phyloP scores from a whole-genome alignment of 1,140 invertebrate species.

The Pseudomyrmex dendroicus region DNA sequence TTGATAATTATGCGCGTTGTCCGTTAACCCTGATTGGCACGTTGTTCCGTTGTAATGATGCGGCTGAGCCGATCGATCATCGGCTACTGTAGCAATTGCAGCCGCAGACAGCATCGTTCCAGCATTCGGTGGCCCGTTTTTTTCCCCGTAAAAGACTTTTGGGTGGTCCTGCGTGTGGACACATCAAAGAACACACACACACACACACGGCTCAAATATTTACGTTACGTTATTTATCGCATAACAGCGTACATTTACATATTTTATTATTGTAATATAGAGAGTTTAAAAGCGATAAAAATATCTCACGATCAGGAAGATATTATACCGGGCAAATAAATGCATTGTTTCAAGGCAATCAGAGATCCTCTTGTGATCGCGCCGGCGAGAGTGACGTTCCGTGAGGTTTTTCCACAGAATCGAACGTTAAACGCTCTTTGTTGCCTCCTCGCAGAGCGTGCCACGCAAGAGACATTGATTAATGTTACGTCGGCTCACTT shows the following conservation, averaged over 20 bases:
- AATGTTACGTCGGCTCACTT: conserved; percentile 71
- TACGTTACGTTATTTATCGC: too few relatives aligned
- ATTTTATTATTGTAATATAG: too few relatives aligned
- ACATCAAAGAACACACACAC: background rate
- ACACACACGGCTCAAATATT: too few relatives aligned
- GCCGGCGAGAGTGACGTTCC: conserved; percentile 63
- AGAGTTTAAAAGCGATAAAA: background rate
- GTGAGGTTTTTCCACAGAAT: conserved; percentile 54
- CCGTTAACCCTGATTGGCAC: conserved; percentile 66
- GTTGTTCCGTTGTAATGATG: conserved; percentile 65
- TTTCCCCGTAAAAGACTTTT: conserved; percentile 1
- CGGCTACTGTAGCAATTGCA: conserved; percentile 58
- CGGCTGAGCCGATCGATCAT: conserved; percentile 57
- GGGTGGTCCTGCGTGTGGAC: background rate
- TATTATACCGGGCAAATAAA: background rate
- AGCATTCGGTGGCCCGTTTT: conserved; percentile 16
- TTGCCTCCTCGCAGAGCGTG: conserved; percentile 38
- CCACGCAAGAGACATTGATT: conserved; percentile 71
- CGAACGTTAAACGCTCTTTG: conserved; percentile 64
- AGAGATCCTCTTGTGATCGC: conserved; percentile 49
- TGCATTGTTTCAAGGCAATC: conserved; percentile 53
- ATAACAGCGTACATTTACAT: too few relatives aligned
- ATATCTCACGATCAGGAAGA: background rate
- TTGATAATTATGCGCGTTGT: conserved; percentile 62
- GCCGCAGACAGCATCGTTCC: conserved; percentile 31